Conservation (phyloP, 1,140 invertebrate species). For the Condylostylus longicornis region DNA sequence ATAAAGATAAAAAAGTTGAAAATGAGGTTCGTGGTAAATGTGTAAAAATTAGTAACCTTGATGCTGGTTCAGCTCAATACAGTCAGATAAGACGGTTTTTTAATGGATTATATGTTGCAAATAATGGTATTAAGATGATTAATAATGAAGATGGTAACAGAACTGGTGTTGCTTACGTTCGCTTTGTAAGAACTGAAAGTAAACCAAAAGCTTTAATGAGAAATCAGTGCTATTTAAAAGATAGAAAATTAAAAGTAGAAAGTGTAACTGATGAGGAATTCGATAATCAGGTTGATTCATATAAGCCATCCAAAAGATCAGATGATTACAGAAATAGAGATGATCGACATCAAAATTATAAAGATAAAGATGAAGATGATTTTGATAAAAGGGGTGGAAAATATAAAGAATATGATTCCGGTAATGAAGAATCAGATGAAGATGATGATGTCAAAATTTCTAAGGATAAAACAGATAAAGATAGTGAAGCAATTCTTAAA, state of each 20-base stretch:
- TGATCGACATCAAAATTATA: not conserved
- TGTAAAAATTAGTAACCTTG: constrained; percentile 54
- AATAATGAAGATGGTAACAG: constrained; percentile 63
- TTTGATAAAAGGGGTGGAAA: constrained; percentile 2
- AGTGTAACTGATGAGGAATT: constrained; percentile 22
- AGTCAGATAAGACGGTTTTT: constrained; percentile 70
- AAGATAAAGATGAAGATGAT: constrained; percentile 3
- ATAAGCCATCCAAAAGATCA: constrained; percentile 7
- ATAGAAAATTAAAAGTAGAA: constrained; percentile 31
- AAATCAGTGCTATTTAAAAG: constrained; percentile 41
- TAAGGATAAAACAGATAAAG: not conserved
- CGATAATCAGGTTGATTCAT: constrained; percentile 17
- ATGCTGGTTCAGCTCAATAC: constrained; percentile 48
- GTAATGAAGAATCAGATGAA: not conserved
- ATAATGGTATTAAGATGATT: constrained; percentile 71
- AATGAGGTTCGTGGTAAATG: constrained; percentile 35
- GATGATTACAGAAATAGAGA: not conserved
- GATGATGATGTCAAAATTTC: not conserved
- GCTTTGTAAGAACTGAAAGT: constrained; percentile 51
- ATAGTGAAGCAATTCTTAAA: constrained; percentile 36
- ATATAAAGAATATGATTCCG: constrained; percentile 1
- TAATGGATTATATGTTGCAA: constrained; percentile 56
- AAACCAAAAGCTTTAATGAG: constrained; percentile 51
- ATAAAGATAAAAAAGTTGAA: not conserved
- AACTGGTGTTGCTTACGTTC: constrained; percentile 63